These are phyloP conservation scores for Lagopus leucura DNA, from an alignment of 2,113 vertebrate genomes.

Conservation along the genomic window DNA sequence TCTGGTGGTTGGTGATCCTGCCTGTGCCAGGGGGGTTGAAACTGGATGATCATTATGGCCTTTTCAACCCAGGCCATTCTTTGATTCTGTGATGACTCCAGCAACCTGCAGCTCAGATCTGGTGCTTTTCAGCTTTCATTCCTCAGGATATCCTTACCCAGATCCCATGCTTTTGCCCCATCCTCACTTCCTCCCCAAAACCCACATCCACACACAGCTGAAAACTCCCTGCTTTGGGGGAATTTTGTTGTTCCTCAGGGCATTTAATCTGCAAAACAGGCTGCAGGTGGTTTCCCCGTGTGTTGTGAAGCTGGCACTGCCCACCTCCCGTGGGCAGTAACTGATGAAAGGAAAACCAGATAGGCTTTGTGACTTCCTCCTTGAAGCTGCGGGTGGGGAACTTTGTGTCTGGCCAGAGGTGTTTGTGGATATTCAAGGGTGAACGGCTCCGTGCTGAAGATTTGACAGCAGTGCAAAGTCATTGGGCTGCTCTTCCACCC, in stretches of 20 bases:
- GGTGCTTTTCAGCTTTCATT: fast-evolving
- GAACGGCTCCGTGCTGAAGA: not conserved
- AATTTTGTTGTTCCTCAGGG: not conserved
- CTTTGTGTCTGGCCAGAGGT: not conserved
- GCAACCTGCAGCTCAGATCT: not conserved
- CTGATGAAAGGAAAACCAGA: not conserved
- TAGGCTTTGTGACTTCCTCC: slow-evolving; percentile 1
- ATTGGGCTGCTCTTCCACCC: not conserved
- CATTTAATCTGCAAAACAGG: not conserved
- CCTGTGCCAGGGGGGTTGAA: too few relatives aligned
- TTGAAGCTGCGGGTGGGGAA: not conserved
- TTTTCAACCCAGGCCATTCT: too few relatives aligned
- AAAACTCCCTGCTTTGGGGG: not conserved
- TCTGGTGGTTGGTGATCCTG: too few relatives aligned
- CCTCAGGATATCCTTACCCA: fast-evolving
- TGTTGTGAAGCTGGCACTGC: not conserved
- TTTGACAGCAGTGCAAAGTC: fast-evolving
- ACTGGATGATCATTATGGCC: too few relatives aligned
- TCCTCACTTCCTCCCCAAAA: not conserved
- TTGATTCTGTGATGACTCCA: too few relatives aligned
- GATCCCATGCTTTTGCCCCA: fast-evolving
- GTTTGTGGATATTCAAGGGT: not conserved
- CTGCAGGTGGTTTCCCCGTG: slow-evolving; percentile 50
- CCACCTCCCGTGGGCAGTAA: not conserved
- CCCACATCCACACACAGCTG: fast-evolving